Percentiles rank a stretch among this genome's conserved stretches.
Evolutionary conservation across 2,888 invertebrate species (phyloP).

Genomic region (Aspidiotus destructor): DNA sequence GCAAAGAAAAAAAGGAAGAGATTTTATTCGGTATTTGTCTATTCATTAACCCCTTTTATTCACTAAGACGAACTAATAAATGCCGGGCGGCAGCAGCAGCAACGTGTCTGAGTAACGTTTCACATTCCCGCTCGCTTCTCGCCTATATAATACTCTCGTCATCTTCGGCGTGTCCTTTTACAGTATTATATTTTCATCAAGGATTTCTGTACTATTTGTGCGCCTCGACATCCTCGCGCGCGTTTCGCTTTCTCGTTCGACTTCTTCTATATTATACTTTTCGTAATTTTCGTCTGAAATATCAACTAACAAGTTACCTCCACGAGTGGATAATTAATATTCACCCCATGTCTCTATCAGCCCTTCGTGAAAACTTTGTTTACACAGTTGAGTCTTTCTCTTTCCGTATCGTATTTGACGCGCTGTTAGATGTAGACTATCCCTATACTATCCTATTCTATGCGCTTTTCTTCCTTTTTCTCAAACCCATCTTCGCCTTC

Average conservation of each 20-base stretch:
- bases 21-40: background rate
- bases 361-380: conserved; percentile 2
- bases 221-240: background rate
- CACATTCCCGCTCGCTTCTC: background rate
- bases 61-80: too few relatives aligned
- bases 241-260: background rate
- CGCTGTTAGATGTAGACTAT: too few relatives aligned
- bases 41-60: background rate
- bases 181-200: conserved; percentile 1
- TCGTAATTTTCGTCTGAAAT: conserved; percentile 9
- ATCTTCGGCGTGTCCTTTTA: conserved; percentile 1
- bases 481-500: too few relatives aligned
- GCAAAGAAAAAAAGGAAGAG: background rate
- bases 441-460: too few relatives aligned
- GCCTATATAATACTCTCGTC: background rate
- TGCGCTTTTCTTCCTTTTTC: too few relatives aligned
- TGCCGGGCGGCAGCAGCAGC: background rate
- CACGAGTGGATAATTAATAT: conserved; percentile 17
- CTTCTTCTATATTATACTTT: background rate
- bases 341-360: conserved; percentile 15
- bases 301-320: conserved; percentile 6
- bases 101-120: background rate
- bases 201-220: background rate
- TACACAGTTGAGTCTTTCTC: background rate
- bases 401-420: background rate